Evolutionary conservation across 2,888 invertebrate genomes (phyloP).

Genomic region (Acleris sparsana): DNA sequence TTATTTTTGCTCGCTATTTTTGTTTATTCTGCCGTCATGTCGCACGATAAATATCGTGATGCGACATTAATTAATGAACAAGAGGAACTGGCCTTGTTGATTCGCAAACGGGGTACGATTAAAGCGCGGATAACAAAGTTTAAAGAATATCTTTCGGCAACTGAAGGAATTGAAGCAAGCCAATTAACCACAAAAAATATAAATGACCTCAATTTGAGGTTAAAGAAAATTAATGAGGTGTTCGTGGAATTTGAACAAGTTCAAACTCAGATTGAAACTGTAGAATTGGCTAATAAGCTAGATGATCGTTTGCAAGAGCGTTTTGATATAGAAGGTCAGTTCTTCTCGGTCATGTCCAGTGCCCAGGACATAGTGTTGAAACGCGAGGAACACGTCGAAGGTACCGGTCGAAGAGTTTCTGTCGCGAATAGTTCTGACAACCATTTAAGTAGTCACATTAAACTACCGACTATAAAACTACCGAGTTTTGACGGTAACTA

Average conservation of each 20-base stretch:
- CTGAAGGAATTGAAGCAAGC: neutral
- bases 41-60: too few species aligned
- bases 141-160: neutral
- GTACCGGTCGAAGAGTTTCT: neutral
- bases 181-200: neutral
- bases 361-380: constrained; percentile 10
- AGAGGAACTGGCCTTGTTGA: neutral
- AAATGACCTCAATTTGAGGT: constrained; percentile 6
- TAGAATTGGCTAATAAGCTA: neutral
- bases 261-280: constrained; percentile 7
- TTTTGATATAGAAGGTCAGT: constrained; percentile 4
- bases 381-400: neutral
- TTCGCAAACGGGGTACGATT: neutral
- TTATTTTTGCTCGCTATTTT: neutral
- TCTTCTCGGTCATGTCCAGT: constrained; percentile 6
- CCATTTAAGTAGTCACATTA: neutral
- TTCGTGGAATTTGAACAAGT: constrained; percentile 6
- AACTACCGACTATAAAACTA: constrained; percentile 22
- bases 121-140: constrained; percentile 1
- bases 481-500: constrained; percentile 26
- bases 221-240: constrained; percentile 4
- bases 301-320: constrained; percentile 6
- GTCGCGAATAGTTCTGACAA: neutral
- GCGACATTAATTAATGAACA: neutral
- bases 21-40: neutral